Percentiles rank a stretch among this genome's conserved stretches.
Conservation (phyloP, 2,888 invertebrate genomes). For the Colletes collaris region DNA sequence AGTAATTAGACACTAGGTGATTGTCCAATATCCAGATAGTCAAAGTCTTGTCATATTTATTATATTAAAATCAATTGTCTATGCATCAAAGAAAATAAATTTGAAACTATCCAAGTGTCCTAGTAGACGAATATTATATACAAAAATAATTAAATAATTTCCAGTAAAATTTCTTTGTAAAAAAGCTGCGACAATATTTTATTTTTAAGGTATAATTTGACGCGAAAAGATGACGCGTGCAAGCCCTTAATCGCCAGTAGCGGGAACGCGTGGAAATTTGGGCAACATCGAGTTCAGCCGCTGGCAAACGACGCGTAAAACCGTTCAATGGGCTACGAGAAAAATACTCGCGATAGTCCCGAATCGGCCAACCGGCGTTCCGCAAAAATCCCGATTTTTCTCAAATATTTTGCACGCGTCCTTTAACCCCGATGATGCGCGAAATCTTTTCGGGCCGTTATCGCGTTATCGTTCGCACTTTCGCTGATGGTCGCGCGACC, state of each 20-base stretch:
- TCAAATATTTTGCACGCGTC: constrained; percentile 20
- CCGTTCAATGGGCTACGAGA: constrained; percentile 46
- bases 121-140: no score
- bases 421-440: constrained; percentile 17
- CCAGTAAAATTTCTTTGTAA: no score
- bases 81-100: no score
- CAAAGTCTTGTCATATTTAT: no score
- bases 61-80: no score
- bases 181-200: no score
- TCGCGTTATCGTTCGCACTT: constrained; percentile 18
- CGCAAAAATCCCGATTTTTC: neutral
- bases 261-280: constrained; percentile 32
- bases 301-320: constrained; percentile 40
- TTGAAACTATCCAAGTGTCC: no score
- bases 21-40: no score
- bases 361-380: neutral
- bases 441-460: constrained; percentile 15
- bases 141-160: no score
- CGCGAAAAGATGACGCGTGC: no score
- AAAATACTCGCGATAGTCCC: constrained; percentile 28
- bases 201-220: no score
- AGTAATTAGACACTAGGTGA: no score
- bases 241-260: constrained; percentile 41
- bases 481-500: neutral
- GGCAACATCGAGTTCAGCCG: constrained; percentile 16